A percentile compares a stretch with the other conserved stretches of the same genome.
These are phyloP conservation scores for Hypotaenidia okinawae DNA, from an alignment of 2,797 vertebrate species.

Conservation along the genomic window DNA sequence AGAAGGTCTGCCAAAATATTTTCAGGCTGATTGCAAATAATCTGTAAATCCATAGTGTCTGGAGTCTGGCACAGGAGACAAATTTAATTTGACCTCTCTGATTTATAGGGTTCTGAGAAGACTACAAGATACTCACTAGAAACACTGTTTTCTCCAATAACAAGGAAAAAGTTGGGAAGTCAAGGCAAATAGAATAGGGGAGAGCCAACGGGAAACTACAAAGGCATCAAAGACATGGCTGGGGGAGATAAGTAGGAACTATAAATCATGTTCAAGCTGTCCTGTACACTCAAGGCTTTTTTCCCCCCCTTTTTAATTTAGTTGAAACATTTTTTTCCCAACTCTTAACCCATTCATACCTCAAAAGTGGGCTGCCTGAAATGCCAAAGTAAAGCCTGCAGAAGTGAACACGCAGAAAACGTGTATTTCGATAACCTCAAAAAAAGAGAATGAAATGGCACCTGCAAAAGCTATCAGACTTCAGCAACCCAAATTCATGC, in stretches of 20 bases:
- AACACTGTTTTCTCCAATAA: background rate
- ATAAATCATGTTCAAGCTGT: background rate
- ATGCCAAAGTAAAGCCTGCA: background rate
- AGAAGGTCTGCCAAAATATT: background rate
- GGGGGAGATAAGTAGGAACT: background rate
- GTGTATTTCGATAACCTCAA: background rate
- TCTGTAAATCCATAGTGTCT: background rate
- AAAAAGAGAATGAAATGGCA: background rate
- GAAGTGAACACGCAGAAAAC: rapidly evolving
- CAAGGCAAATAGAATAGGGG: background rate
- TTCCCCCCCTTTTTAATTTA: background rate
- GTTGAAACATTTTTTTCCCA: background rate
- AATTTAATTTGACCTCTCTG: background rate
- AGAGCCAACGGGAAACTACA: background rate
- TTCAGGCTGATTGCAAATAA: background rate
- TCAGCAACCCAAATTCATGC: background rate
- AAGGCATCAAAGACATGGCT: background rate
- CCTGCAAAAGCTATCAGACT: background rate
- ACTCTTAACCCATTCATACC: background rate
- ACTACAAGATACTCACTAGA: background rate
- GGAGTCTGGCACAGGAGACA: background rate
- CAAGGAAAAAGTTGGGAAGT: background rate
- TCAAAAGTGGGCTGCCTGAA: background rate
- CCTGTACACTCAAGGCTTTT: background rate
- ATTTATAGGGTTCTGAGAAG: background rate